Base-by-base conservation (phyloP, 2,888 invertebrate species). In the Drosophila hawaiiensis region DNA sequence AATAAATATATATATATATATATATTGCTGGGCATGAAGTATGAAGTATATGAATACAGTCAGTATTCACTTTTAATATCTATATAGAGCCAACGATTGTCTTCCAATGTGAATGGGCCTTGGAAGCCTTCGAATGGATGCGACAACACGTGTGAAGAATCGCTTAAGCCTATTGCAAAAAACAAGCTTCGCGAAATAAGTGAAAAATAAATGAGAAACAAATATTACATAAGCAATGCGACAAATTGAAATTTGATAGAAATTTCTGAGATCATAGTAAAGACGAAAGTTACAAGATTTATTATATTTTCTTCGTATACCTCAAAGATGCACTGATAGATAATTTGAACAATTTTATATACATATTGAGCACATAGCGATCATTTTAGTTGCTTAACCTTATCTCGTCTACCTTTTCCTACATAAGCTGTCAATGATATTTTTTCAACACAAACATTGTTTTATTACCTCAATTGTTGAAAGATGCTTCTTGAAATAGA, bases 71-170 rank as follows among this genome's bases (percentile, higher is more conserved):
- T 71, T 62, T 54, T 53, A 49, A 68, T 58, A 59, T 50, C 10
- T 35, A 33, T 35, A 71, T 63, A 75, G 60, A 66, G 66, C 1
- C 55, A 39, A 43, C 64, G 56, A 68, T 76, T 78, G 78, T 72
- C 49, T 70, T 19, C 10, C 41, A 63, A 22, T 56, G 67, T 55
- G 73, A 72, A 54, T 66, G 73, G 29, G 33, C 39, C 37, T 55
- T 28, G 12, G 12, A 65, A 71, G 74, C 76, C 76, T 68, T 73
- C 59, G 47, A 64, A 35, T 53, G 56, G 53, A 77, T 78, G 78
- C 60, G 50, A 60, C 78, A 76, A 76, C 76, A 76, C 70, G 75
- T 75, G 76, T 63, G 73, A 76, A 76, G 49, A 78, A 29, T 60
- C 67, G 59, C 31, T 7, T 78, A 49, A 67, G 63, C 39, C 53